Percentiles rank a stretch among this genome's conserved stretches.
Evolutionary conservation across 2,113 vertebrate species (phyloP).

Genomic region (Paratilapia polleni): DNA sequence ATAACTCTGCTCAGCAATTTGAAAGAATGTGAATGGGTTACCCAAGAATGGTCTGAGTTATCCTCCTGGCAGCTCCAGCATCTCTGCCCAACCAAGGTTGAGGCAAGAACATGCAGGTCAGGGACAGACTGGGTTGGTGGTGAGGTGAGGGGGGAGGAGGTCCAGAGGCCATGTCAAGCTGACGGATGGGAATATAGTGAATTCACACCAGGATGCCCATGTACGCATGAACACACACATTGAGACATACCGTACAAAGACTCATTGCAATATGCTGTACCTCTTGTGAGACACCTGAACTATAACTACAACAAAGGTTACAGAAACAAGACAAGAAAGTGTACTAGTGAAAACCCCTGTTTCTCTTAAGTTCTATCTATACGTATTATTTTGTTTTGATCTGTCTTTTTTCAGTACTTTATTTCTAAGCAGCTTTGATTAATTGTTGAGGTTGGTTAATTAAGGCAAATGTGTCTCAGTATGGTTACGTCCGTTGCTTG

Average conservation of each 20-base stretch:
- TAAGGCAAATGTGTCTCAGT: background rate
- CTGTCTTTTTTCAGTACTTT: background rate
- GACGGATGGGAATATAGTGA: constrained; percentile 58
- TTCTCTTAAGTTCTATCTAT: background rate
- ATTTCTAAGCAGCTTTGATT: constrained; percentile 9
- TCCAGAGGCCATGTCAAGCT: constrained; percentile 65
- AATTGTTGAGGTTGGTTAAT: constrained; percentile 3
- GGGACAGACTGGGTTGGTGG: constrained; percentile 41
- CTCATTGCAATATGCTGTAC: constrained; percentile 21
- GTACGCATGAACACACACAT: constrained; percentile 13
- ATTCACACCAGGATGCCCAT: constrained; percentile 51
- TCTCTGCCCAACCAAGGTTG: constrained; percentile 45
- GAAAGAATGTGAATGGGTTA: constrained; percentile 32
- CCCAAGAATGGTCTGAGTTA: constrained; percentile 8
- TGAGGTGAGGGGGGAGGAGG: constrained; percentile 31
- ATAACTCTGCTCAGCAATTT: constrained; percentile 21
- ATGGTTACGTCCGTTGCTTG: background rate
- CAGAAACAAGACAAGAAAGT: constrained; percentile 2
- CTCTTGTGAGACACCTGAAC: background rate
- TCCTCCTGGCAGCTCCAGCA: constrained; percentile 12
- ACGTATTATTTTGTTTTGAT: background rate
- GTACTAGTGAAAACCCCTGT: background rate
- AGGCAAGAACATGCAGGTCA: constrained; percentile 56
- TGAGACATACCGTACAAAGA: constrained; percentile 20
- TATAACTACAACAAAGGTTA: constrained; percentile 41